phyloP scores from a whole-genome alignment of 2,888 invertebrate genomes.

The Orthosia cruda region DNA sequence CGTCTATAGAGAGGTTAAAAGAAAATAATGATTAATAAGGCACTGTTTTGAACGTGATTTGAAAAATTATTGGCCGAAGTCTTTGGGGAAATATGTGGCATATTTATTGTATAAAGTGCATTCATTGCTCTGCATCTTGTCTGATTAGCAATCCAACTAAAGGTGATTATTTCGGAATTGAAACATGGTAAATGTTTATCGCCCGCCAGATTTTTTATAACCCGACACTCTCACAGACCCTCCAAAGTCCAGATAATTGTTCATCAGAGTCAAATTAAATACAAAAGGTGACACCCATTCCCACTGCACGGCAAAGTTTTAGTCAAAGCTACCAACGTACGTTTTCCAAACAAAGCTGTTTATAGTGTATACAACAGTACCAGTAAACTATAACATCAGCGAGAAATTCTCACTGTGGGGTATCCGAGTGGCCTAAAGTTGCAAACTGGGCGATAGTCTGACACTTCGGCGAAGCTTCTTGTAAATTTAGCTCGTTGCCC shows the following conservation, averaged over 20 bases:
- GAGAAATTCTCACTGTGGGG: conserved; percentile 56
- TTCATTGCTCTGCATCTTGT: background rate
- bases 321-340: background rate
- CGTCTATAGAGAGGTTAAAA: conserved; percentile 21
- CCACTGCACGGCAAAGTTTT: background rate
- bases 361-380: conserved; percentile 30
- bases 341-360: conserved; percentile 34
- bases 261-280: conserved; percentile 5
- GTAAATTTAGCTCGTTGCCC: conserved; percentile 73
- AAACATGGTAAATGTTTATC: background rate
- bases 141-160: background rate
- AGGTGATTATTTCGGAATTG: background rate
- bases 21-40: conserved; percentile 20
- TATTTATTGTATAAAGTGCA: background rate
- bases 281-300: background rate
- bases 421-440: conserved; percentile 68
- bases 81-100: background rate
- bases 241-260: background rate
- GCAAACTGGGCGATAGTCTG: conserved; percentile 73
- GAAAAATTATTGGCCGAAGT: background rate
- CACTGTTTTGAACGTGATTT: conserved; percentile 1
- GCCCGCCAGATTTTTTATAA: too few relatives aligned
- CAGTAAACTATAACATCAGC: conserved; percentile 46
- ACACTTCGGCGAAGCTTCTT: conserved; percentile 72
- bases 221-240: background rate